Percentiles rank a stretch among this genome's conserved stretches.
phyloP scores from a whole-genome alignment of 2,888 invertebrate genomes.

The Agapostemon virescens region DNA sequence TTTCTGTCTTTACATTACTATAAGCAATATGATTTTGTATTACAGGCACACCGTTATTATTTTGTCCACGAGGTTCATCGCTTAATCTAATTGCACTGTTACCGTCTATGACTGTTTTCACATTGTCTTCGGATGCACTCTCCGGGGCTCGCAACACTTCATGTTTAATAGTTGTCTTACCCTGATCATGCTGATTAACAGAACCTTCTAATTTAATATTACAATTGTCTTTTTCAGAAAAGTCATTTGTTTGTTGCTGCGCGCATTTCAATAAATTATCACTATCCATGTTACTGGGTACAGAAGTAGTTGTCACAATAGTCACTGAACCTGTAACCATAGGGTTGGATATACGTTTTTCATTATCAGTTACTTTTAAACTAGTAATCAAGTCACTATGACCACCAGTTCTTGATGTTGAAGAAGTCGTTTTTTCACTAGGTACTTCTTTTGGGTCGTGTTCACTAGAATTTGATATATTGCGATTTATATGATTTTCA shows the following conservation, averaged over 20 bases:
- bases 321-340: slow-evolving; percentile 66
- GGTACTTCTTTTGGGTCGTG: slow-evolving; percentile 58
- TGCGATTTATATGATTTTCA: slow-evolving; percentile 72
- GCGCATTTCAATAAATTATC: slow-evolving; percentile 74
- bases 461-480: slow-evolving; percentile 68
- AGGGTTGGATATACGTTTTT: slow-evolving; percentile 64
- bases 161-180: slow-evolving; percentile 61
- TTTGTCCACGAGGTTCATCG: slow-evolving; percentile 71
- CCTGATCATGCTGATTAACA: slow-evolving; percentile 66
- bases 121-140: slow-evolving; percentile 56
- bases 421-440: slow-evolving; percentile 60
- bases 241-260: slow-evolving; percentile 66
- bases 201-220: slow-evolving; percentile 66
- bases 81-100: slow-evolving; percentile 71
- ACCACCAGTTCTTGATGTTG: slow-evolving; percentile 55
- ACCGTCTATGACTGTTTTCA: slow-evolving; percentile 61
- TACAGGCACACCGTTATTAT: slow-evolving; percentile 77
- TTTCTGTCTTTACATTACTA: slow-evolving; percentile 71
- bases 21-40: slow-evolving; percentile 76
- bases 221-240: slow-evolving; percentile 64
- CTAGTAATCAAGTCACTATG: slow-evolving; percentile 55
- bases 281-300: slow-evolving; percentile 59
- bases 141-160: slow-evolving; percentile 54
- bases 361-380: slow-evolving; percentile 59
- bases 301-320: slow-evolving; percentile 64